A percentile compares a stretch with the other conserved stretches of the same genome.
Evolutionary conservation across 2,888 invertebrate genomes (phyloP).

Genomic region (Nesidiocoris tenuis): DNA sequence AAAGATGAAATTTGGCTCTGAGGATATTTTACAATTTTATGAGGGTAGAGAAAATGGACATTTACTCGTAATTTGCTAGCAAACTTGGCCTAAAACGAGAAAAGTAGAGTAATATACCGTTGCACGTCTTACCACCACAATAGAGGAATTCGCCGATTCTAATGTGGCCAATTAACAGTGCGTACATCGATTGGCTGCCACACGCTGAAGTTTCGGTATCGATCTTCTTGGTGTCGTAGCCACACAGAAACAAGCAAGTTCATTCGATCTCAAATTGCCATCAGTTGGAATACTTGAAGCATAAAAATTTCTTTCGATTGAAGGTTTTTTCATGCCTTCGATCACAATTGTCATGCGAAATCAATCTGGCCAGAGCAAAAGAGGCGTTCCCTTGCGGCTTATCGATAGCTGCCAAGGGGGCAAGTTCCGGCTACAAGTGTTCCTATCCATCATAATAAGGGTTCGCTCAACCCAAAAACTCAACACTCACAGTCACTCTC

Average conservation of each 20-base stretch:
- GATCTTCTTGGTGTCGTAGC: no score
- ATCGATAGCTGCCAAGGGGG: neutral
- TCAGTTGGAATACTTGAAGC: no score
- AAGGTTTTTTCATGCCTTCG: neutral
- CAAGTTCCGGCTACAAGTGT: neutral
- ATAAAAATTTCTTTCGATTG: neutral
- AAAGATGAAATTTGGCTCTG: slow-evolving; percentile 41
- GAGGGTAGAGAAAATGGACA: no score
- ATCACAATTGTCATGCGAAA: neutral
- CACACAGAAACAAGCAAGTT: no score
- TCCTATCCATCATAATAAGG: no score
- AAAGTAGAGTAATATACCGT: no score
- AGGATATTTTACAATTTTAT: no score
- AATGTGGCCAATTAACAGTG: neutral
- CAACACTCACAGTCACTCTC: neutral
- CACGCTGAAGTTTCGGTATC: no score
- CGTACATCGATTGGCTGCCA: neutral
- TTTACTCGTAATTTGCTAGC: no score
- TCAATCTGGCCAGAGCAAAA: neutral
- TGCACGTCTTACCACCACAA: neutral
- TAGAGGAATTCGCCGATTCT: neutral
- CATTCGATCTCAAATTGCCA: no score
- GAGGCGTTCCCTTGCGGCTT: neutral
- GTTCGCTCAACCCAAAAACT: no score
- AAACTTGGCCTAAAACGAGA: no score